Evolutionary conservation across 2,113 vertebrate species (phyloP), one percentile per base, ranked within the genome.

Genomic region (Rostratula benghalensis): DNA sequence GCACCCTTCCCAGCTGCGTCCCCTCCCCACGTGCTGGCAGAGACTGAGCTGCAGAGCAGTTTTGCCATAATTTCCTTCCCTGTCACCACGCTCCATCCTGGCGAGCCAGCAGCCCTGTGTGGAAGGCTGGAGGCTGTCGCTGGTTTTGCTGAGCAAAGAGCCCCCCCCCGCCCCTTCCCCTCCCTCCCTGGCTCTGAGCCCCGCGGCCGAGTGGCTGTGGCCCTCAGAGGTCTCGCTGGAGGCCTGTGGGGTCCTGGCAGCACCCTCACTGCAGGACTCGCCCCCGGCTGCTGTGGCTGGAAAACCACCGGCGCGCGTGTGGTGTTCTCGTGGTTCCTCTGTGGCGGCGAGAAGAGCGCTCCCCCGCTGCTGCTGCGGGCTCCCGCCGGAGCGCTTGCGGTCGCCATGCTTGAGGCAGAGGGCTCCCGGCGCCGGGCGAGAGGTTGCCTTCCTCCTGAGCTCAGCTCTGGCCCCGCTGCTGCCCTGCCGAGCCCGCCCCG

Each of bases 131-230:
- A 31, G 56, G 25, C 7, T n/a, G 12, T 43, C 3, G 2, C 14
- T 50, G 69, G 20, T 37, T 94, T 85, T 25, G 41, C 43, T 27
- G 56, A 79, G n/a, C 61, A 27, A 61, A 60, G 73, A 60, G 67
- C 43, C 24, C 7, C 31, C 39, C 39, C 39, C 7, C 31, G 9
- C 39, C 39, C 39, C 8, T 80, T 75, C 30, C 61, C 25, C 18
- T 74, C 37, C 41, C 20, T 81, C 1, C 2, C 39, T 1, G 3
- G 57, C 67, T 46, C 64, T 2, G 16, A 79, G 86, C 53, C 30
- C 30, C 39, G 4, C 2, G 1, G 24, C n/a, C 1, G 0, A 54
- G 59, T 46, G 33, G 20, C 39, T 1, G 1, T 45, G n/a, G 67
- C n/a, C 46, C 21, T 68, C 41, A 3, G 75, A 45, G 23, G 7